Evolutionary conservation across 1,140 invertebrate species (phyloP).

Genomic region (Drosophila jambulina): DNA sequence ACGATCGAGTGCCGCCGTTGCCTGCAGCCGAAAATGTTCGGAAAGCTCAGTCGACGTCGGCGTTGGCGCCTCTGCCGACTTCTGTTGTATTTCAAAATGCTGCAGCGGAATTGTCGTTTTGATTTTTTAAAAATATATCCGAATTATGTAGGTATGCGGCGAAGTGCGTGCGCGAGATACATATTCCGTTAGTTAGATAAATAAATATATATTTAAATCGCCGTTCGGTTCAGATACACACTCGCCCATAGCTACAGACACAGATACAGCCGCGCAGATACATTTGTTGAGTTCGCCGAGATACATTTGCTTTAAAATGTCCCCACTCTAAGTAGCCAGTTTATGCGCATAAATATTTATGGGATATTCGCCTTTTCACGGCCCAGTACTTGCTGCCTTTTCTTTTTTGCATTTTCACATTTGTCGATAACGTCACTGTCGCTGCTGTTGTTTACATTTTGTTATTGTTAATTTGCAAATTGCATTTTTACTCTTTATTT

Average conservation of each 20-base stretch:
- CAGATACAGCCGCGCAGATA: slow-evolving; percentile 15
- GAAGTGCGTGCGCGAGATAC: slow-evolving; percentile 43
- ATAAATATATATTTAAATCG: slow-evolving; percentile 45
- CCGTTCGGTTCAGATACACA: neutral
- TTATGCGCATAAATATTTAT: slow-evolving; percentile 49
- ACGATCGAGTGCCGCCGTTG: slow-evolving; percentile 35
- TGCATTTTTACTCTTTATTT: slow-evolving; percentile 65
- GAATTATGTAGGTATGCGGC: slow-evolving; percentile 22
- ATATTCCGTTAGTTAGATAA: slow-evolving; percentile 44
- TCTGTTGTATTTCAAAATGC: slow-evolving; percentile 80
- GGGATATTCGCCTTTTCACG: slow-evolving; percentile 21
- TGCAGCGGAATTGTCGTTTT: slow-evolving; percentile 76
- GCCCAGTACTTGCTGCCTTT: slow-evolving; percentile 1
- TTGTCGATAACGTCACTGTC: slow-evolving; percentile 36
- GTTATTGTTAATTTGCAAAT: slow-evolving; percentile 77
- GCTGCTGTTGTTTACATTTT: slow-evolving; percentile 50
- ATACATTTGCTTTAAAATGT: slow-evolving; percentile 55
- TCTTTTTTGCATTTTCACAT: neutral
- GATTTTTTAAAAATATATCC: slow-evolving; percentile 82
- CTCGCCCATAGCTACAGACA: neutral
- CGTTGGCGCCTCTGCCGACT: slow-evolving; percentile 23
- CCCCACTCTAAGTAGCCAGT: slow-evolving; percentile 30
- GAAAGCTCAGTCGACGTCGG: slow-evolving; percentile 7
- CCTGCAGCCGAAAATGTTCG: slow-evolving; percentile 54
- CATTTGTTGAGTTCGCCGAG: slow-evolving; percentile 17